Conservation (phyloP, 92 coral and sea anemone species). For the Desmophyllum pertusum region DNA sequence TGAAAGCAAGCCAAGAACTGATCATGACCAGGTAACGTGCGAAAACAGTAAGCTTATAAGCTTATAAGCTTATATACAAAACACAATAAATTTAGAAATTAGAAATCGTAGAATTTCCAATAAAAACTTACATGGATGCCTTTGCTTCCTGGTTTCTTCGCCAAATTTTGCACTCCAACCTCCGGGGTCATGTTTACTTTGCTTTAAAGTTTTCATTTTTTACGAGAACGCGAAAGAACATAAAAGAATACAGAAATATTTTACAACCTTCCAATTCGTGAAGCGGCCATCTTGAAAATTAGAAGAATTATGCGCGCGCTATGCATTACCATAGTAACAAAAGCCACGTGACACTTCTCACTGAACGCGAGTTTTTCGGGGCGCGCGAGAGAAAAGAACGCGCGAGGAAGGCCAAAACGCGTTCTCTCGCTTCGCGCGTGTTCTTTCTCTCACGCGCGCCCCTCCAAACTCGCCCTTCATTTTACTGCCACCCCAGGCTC, state of each 20-base stretch:
- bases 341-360: background rate
- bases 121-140: conserved; percentile 84
- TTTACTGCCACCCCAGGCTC: too few relatives aligned
- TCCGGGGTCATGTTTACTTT: conserved; percentile 5
- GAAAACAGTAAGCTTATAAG: too few relatives aligned
- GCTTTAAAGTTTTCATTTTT: conserved; percentile 12
- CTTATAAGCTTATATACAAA: background rate
- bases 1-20: background rate
- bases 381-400: too few relatives aligned
- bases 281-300: conserved; percentile 58
- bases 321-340: conserved; percentile 34
- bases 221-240: background rate
- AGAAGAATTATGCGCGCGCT: conserved; percentile 38
- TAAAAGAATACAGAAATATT: background rate
- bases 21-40: background rate
- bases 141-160: conserved; percentile 67
- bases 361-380: too few relatives aligned
- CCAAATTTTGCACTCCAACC: conserved; percentile 93
- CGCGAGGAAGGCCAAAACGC: too few relatives aligned
- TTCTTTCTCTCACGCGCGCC: too few relatives aligned
- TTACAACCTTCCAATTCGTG: background rate
- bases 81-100: too few relatives aligned
- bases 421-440: too few relatives aligned
- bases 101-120: too few relatives aligned
- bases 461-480: too few relatives aligned